Percentiles rank a stretch among this genome's conserved stretches.
These are phyloP conservation scores for Lytechinus pictus DNA, from an alignment of 35 echinoderm and acorn worm species.

Conservation along the genomic window DNA sequence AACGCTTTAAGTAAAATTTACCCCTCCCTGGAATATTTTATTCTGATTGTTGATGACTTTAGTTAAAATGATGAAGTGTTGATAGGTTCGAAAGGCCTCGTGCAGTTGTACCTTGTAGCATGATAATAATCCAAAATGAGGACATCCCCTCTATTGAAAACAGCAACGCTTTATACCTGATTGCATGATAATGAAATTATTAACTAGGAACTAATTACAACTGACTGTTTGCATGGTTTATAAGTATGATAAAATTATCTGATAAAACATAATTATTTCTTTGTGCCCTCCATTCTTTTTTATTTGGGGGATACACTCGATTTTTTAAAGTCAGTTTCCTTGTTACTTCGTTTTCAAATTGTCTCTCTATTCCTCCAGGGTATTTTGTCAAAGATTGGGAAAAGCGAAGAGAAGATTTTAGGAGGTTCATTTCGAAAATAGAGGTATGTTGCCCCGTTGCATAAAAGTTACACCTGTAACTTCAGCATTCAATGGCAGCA, in stretches of 20 bases:
- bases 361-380: not conserved
- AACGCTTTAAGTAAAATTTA: too few species aligned
- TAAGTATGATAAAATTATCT: too few species aligned
- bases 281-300: not conserved
- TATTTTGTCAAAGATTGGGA: not conserved
- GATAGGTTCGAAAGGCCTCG: not conserved
- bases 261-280: too few species aligned
- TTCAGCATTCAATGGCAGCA: too few species aligned
- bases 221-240: too few species aligned
- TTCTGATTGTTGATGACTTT: too few species aligned
- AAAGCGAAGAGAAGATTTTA: not conserved
- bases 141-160: too few species aligned
- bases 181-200: too few species aligned
- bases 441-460: not conserved
- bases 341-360: not conserved
- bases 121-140: not conserved
- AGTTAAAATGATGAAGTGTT: not conserved
- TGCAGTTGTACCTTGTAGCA: not conserved
- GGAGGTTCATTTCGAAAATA: not conserved
- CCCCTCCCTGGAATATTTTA: too few species aligned
- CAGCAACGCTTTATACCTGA: too few species aligned
- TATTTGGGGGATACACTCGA: not conserved
- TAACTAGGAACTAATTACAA: too few species aligned
- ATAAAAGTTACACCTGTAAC: too few species aligned
- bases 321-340: not conserved